Base-by-base conservation (phyloP, 1,140 invertebrate species). In the Orchesella cincta region DNA sequence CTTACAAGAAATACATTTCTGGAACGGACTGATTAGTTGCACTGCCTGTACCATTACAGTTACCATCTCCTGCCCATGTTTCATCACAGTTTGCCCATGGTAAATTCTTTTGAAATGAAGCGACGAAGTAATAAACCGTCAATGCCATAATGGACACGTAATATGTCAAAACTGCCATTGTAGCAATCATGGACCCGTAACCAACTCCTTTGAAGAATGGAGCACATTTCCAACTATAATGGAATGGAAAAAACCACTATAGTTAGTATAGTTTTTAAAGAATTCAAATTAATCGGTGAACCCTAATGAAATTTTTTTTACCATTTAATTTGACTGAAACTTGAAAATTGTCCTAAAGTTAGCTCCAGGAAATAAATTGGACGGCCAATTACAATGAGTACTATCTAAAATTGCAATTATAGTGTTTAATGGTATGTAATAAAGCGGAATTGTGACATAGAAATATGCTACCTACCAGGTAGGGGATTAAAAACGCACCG, bases 401-500 rank as follows among this genome's bases (percentile, higher is more conserved):
- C 87, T 16, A n/a, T n/a, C n/a, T n/a, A n/a, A n/a, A n/a, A n/a
- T n/a, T n/a, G n/a, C n/a, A n/a, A n/a, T n/a, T n/a, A n/a, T n/a
- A n/a, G n/a, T n/a, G n/a, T n/a, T n/a, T n/a, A n/a, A n/a, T n/a
- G n/a, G n/a, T n/a, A n/a, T n/a, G n/a, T n/a, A n/a, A n/a, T n/a
- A n/a, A n/a, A n/a, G n/a, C n/a, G n/a, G n/a, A n/a, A n/a, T n/a
- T n/a, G n/a, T n/a, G n/a, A n/a, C n/a, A n/a, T n/a, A n/a, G n/a
- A n/a, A n/a, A n/a, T n/a, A n/a, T n/a, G n/a, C n/a, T n/a, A n/a
- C n/a, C n/a, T n/a, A 89, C 81, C 36, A 89, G 77, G 82, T 89
- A 89, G 12, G 88, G 88, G 39, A 88, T 86, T 39, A 88, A 80
- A 82, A 89, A 90, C 26, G 89, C 88, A 29, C 88, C 88, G 14